phyloP scores from a whole-genome alignment of 2,888 invertebrate species.

The Cosmorhoe ocellata region DNA sequence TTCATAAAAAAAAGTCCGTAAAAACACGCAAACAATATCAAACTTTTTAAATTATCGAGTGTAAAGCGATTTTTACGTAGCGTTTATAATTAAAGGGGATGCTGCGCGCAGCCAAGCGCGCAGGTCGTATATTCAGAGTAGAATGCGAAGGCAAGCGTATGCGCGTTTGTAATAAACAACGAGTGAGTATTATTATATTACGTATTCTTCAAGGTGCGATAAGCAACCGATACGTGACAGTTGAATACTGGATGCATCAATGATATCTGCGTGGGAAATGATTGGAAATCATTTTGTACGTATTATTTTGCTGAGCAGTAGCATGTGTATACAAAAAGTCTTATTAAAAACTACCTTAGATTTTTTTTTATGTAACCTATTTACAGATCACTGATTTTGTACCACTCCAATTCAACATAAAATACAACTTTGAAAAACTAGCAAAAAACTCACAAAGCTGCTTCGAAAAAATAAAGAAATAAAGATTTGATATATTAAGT shows the following conservation, averaged over 20 bases:
- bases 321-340: too few relatives aligned
- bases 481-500: too few relatives aligned
- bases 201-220: slow-evolving; percentile 14
- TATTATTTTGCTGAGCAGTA: too few relatives aligned
- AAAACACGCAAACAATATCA: too few relatives aligned
- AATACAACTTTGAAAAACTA: too few relatives aligned
- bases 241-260: slow-evolving; percentile 24
- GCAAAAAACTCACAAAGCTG: too few relatives aligned
- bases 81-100: slow-evolving; percentile 4
- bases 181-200: slow-evolving; percentile 2
- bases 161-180: slow-evolving; percentile 29
- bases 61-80: neutral
- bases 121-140: slow-evolving; percentile 23
- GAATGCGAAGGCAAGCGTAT: slow-evolving; percentile 21
- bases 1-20: neutral
- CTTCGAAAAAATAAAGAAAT: too few relatives aligned
- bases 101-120: slow-evolving; percentile 25
- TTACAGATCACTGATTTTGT: too few relatives aligned
- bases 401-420: too few relatives aligned
- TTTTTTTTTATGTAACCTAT: too few relatives aligned
- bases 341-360: too few relatives aligned
- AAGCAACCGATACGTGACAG: slow-evolving; percentile 25
- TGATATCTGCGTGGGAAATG: slow-evolving; percentile 12
- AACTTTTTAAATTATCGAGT: neutral
- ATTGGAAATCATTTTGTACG: neutral